Conservation (phyloP, 2,113 vertebrate species). For the Syngnathus floridae region DNA sequence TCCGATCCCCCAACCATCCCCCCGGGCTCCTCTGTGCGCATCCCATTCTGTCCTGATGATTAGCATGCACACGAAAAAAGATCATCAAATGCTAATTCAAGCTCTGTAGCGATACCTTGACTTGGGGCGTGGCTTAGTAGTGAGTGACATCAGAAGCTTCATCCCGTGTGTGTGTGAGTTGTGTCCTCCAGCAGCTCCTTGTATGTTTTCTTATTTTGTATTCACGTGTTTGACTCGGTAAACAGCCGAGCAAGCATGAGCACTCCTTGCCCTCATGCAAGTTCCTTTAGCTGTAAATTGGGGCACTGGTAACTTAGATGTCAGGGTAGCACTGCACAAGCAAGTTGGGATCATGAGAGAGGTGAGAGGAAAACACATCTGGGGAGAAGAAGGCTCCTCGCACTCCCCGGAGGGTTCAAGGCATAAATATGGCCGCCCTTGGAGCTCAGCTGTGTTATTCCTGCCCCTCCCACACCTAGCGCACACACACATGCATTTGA, state of each 20-base stretch:
- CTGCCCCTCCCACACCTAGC: constrained; percentile 49
- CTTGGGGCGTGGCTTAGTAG: background rate
- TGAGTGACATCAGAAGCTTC: background rate
- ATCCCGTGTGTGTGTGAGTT: background rate
- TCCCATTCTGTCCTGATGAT: constrained; percentile 39
- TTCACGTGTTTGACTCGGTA: background rate
- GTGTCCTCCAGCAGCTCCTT: background rate
- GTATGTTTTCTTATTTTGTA: background rate
- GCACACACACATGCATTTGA: constrained; percentile 43
- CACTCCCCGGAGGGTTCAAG: constrained; percentile 35
- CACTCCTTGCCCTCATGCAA: background rate
- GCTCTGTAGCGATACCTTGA: background rate
- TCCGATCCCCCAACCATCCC: constrained; percentile 53
- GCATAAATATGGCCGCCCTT: constrained; percentile 52
- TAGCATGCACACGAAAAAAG: constrained; percentile 39
- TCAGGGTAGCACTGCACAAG: background rate
- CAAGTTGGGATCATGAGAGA: constrained; percentile 5
- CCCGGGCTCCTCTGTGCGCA: constrained; percentile 18
- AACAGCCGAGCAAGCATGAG: background rate
- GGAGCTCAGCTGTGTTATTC: constrained; percentile 64
- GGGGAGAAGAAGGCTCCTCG: constrained; percentile 34
- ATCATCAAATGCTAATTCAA: background rate
- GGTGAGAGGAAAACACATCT: constrained; percentile 39
- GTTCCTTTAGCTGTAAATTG: no score
- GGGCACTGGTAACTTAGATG: background rate